A percentile compares a stretch with the other conserved stretches of the same genome.
These are phyloP conservation scores for Caenorhabditis sinica DNA, from an alignment of 2,888 invertebrate species.

Conservation along the genomic window DNA sequence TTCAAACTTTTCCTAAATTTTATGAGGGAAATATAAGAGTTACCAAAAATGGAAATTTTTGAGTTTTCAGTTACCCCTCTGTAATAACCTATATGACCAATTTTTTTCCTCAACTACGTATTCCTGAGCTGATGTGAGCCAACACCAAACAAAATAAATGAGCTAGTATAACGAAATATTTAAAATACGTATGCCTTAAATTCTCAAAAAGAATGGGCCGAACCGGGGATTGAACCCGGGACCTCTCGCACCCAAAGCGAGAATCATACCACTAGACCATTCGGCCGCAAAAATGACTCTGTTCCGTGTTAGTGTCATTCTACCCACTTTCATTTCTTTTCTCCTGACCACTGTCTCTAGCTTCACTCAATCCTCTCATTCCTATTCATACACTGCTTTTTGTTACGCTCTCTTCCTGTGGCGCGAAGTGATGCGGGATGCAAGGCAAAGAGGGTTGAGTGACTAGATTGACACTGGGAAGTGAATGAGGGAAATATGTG, in stretches of 20 bases:
- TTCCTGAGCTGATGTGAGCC: no score
- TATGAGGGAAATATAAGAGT: no score
- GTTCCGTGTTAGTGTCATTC: slow-evolving; percentile 24
- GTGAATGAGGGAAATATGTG: background rate
- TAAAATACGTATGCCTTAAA: background rate
- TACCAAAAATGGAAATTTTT: no score
- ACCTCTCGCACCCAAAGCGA: slow-evolving; percentile 84
- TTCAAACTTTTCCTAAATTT: no score
- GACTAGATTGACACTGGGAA: slow-evolving; percentile 30
- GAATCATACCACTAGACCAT: slow-evolving; percentile 84
- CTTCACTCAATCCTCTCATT: background rate
- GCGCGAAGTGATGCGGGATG: background rate
- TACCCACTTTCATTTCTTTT: background rate
- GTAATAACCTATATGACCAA: no score
- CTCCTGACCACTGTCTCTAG: background rate
- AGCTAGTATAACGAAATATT: no score
- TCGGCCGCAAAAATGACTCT: slow-evolving; percentile 46
- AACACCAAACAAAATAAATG: no score
- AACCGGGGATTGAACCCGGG: slow-evolving; percentile 83
- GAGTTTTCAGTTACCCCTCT: no score
- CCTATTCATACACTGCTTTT: background rate
- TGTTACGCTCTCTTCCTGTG: background rate
- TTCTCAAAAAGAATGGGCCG: slow-evolving; percentile 64
- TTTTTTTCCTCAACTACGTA: no score
- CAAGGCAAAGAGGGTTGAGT: background rate